Percentiles rank a stretch among this genome's conserved stretches.
phyloP scores from a whole-genome alignment of 2,797 vertebrate species.

The Acanthis flammea region DNA sequence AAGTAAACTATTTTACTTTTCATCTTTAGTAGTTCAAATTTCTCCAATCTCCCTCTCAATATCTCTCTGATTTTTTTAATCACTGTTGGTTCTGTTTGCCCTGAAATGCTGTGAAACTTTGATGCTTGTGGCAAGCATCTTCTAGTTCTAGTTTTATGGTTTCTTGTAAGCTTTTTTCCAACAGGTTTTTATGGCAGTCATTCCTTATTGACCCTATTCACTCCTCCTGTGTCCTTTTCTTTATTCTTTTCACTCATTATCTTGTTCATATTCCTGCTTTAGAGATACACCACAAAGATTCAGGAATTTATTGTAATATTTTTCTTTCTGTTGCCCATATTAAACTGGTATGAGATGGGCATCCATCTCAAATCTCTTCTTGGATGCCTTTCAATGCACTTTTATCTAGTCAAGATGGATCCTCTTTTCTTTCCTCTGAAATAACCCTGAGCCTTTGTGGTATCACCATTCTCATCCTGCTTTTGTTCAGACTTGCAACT shows the following conservation, averaged over 20 bases:
- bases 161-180: neutral
- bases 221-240: neutral
- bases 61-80: neutral
- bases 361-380: neutral
- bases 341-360: neutral
- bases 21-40: neutral
- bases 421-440: neutral
- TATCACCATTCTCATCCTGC: neutral
- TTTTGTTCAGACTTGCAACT: constrained; percentile 24
- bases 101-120: neutral
- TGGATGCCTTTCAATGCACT: neutral
- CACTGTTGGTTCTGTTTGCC: neutral
- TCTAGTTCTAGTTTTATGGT: neutral
- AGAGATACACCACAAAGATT: neutral
- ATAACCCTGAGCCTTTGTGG: neutral
- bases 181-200: neutral
- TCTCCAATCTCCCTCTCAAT: neutral
- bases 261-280: neutral
- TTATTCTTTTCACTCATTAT: neutral
- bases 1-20: neutral
- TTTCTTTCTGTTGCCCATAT: neutral
- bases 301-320: neutral
- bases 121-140: neutral
- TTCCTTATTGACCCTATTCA: neutral
- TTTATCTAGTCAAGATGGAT: neutral